Evolutionary conservation across 2,113 vertebrate genomes (phyloP).

Genomic region (Actinemys pallida): DNA sequence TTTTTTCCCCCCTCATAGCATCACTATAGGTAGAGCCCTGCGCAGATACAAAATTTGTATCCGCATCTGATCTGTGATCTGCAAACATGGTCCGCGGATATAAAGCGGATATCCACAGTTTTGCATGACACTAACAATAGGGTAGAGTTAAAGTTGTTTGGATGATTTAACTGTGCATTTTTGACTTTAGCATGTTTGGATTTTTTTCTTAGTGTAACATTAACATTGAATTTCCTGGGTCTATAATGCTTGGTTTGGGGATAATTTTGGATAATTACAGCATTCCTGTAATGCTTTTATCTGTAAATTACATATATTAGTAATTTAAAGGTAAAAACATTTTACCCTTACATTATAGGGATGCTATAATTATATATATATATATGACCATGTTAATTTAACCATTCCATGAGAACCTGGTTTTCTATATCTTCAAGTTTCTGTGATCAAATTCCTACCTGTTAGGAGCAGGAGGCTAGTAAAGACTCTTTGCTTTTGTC

Average conservation of each 20-base stretch:
- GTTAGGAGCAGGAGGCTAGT: not conserved
- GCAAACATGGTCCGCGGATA: too few relatives aligned
- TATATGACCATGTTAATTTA: not conserved
- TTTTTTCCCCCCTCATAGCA: accelerated
- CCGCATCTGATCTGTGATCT: too few relatives aligned
- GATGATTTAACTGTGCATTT: accelerated
- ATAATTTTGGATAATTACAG: not conserved
- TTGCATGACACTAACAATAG: too few relatives aligned
- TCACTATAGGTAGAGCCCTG: too few relatives aligned
- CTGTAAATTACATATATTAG: not conserved
- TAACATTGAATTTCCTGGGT: not conserved
- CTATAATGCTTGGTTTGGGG: not conserved
- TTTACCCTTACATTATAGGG: not conserved
- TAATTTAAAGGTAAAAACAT: not conserved
- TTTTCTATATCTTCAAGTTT: accelerated
- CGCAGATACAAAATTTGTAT: too few relatives aligned
- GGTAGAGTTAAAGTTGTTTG: not conserved
- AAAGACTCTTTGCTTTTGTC: not conserved
- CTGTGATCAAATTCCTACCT: not conserved
- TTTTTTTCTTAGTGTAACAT: not conserved
- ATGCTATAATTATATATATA: accelerated
- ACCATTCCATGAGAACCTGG: accelerated
- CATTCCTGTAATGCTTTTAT: not conserved
- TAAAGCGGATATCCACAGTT: too few relatives aligned
- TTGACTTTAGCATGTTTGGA: not conserved